Conservation (phyloP, 2,113 vertebrate species). For the Pteropus alecto region DNA sequence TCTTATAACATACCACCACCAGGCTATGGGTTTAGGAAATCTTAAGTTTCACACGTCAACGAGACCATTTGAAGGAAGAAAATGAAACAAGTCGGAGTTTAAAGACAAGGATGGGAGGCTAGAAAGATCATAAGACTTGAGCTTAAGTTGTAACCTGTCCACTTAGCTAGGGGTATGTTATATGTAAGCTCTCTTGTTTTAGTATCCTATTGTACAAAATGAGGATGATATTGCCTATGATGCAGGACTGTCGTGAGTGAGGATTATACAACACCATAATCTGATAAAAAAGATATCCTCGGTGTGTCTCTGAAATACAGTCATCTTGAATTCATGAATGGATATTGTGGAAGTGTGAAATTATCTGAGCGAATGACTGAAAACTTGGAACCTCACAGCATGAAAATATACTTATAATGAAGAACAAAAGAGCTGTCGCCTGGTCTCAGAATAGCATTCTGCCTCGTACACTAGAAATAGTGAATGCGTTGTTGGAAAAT, state of each 20-base stretch:
- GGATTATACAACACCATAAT: accelerated
- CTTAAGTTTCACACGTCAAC: neutral
- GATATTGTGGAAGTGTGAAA: neutral
- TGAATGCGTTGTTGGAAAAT: neutral
- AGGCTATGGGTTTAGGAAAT: neutral
- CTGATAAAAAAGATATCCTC: neutral
- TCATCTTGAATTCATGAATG: neutral
- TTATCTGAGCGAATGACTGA: neutral
- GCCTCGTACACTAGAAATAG: neutral
- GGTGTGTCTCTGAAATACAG: neutral
- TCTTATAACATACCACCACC: accelerated
- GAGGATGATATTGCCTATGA: accelerated
- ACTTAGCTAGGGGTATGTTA: neutral
- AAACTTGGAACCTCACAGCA: neutral
- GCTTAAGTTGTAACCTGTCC: neutral
- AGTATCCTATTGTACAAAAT: neutral
- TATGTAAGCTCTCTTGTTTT: neutral
- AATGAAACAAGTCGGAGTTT: neutral
- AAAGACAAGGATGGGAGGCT: neutral
- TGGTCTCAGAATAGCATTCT: neutral
- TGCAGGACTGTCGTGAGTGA: neutral
- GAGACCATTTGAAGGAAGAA: neutral
- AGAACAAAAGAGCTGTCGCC: neutral
- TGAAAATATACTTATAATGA: neutral
- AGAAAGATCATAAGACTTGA: neutral